Evolutionary conservation across 2,113 vertebrate genomes (phyloP), one percentile per base, ranked within the genome.

Genomic region (Labeo rohita): DNA sequence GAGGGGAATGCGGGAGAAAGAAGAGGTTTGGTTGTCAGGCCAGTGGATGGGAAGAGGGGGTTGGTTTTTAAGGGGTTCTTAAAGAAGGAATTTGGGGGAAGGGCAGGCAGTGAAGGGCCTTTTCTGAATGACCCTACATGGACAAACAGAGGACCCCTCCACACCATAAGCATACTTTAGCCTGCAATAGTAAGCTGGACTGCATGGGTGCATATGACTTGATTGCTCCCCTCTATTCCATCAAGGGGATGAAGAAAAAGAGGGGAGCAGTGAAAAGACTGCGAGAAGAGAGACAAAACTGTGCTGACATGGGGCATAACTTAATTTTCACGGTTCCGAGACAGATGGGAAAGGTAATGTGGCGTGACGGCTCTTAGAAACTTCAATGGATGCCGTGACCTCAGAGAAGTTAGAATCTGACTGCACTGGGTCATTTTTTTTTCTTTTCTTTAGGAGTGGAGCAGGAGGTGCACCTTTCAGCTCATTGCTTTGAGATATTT

Each of bases 281-380:
- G 91, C 89, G 89, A 84, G 50, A 87, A 79, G 66, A 94, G 93
- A 94, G 89, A 92, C 92, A 92, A 95, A 94, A 96, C 95, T 96
- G 39, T 97, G 96, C 96, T 99, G 97, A 99, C 97, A 99, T 95
- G 96, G 97, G 96, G 96, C 97, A 98, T 98, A 98, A 97, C 97
- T 98, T 98, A 98, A 99, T 99, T 99, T 98, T 96, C 97, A 98
- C 96, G 97, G 96, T 98, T 95, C 96, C 89, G 95, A 96, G 97
- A 97, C 97, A 98, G 97, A 97, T 98, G 97, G 97, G 95, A 96
- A 94, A 95, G 97, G 97, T 98, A 98, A 98, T 98, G 97, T 97
- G 97, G 97, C 96, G 95, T 98, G 97, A 97, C 96, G 96, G 95
- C 95, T 96, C 95, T 96, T 97, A 97, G 97, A 97, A 95, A 97